phyloP scores from a whole-genome alignment of 2,113 vertebrate genomes.

The Benitochromis conjunctus region DNA sequence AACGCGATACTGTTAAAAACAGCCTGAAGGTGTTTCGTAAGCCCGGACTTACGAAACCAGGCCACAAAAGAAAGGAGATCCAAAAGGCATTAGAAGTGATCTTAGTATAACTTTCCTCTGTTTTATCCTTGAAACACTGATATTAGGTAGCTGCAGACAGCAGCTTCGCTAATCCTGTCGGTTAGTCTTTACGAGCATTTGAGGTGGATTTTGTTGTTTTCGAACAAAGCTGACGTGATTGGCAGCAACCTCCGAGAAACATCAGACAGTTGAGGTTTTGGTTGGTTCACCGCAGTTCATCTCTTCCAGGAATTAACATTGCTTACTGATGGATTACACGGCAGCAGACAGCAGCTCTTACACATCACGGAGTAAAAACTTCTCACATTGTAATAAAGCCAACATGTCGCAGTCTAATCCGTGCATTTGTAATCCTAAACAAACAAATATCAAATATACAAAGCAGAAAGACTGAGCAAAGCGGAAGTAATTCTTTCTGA shows the following conservation, averaged over 20 bases:
- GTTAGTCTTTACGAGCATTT: neutral
- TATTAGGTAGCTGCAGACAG: neutral
- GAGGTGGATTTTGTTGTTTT: neutral
- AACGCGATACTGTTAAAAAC: neutral
- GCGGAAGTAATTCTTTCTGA: neutral
- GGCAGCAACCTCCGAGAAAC: neutral
- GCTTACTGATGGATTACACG: neutral
- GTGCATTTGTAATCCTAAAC: neutral
- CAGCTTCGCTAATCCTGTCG: neutral
- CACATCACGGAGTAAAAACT: neutral
- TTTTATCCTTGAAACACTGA: neutral
- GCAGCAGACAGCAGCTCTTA: neutral
- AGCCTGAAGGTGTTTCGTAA: neutral
- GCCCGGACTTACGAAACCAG: neutral
- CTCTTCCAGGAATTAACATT: neutral
- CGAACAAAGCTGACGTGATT: conserved; percentile 11
- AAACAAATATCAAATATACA: neutral
- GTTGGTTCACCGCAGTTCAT: neutral
- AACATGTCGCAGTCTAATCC: neutral
- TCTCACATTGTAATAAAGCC: neutral
- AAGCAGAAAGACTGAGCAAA: neutral
- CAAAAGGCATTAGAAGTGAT: conserved; percentile 1
- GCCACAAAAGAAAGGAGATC: neutral
- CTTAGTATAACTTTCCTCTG: neutral
- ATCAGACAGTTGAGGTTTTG: neutral